Base-by-base conservation (phyloP, 2,888 invertebrate genomes). In the Hermaeophaga mercurialis region DNA sequence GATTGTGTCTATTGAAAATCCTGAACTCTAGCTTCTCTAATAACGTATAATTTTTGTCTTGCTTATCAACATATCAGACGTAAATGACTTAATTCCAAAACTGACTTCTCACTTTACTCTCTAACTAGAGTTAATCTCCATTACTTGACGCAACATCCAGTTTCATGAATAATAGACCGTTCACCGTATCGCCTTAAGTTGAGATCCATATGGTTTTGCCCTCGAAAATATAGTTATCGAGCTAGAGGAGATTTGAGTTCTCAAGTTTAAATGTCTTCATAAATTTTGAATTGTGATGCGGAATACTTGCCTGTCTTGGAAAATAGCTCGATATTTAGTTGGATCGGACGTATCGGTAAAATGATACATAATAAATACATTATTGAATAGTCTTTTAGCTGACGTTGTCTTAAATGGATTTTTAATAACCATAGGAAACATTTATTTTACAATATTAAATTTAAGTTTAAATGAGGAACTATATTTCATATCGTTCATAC, bases 161-260 rank as follows among this genome's bases (percentile, higher is more conserved):
- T 52, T 43, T 56, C 44, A 55, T 43, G 57, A 48, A 54, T 54
- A 57, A 55, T 52, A 43, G 54, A 56, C 47, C 44, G 18, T 52
- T 31, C 11, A 22, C 26, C 34, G 26, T 39, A 47, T 24, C 33
- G 33, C 17, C 39, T 22, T 46, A 39, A 50, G 46, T 56, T 52
- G 26, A 6, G 26, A 36, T n/a, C 14, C 8, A 17, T 14, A 31
- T 12, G 24, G 31, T 19, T 48, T 38, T 48, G 26, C 18, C 26
- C 22, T 17, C 18, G 39, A 22, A 39, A 18, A 19, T 19, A 12
- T 39, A 15, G 31, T 31, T 12, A 3, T 31, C 31, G 31, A 12
- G 31, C 31, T 9, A 4, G 9, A 2, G 6, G 26, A 9, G 22
- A 22, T 7, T 22, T 22, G 22, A 2, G 26, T 6, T 26, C 4